These are phyloP conservation scores for Drosophila multiciliata DNA, from an alignment of 2,888 invertebrate genomes.

Conservation along the genomic window DNA sequence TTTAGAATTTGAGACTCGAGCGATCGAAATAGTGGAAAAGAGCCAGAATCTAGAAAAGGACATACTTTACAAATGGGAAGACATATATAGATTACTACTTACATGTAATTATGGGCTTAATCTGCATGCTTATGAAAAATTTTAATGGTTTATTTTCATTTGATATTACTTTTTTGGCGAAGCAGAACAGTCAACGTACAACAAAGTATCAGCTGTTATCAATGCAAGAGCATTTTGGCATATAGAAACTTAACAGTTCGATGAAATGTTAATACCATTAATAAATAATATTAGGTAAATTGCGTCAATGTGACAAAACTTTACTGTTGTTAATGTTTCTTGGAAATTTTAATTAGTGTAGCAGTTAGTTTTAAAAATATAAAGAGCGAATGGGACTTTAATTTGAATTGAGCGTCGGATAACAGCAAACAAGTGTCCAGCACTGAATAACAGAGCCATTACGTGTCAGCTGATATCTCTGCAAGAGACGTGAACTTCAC, in stretches of 20 bases:
- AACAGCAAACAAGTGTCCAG: not conserved
- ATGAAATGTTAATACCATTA: constrained; percentile 17
- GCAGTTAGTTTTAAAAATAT: not conserved
- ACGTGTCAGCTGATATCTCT: constrained; percentile 5
- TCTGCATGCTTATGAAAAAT: constrained; percentile 72
- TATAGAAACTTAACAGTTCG: constrained; percentile 8
- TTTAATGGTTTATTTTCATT: constrained; percentile 43
- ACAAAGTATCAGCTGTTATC: constrained; percentile 45
- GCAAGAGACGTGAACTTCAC: not conserved
- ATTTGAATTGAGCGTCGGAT: not conserved
- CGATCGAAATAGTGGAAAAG: constrained; percentile 93
- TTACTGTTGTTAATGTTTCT: not conserved
- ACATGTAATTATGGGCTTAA: constrained; percentile 84
- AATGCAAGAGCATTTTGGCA: constrained; percentile 5
- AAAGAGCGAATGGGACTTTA: not conserved
- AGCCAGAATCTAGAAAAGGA: constrained; percentile 90
- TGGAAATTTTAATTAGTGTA: not conserved
- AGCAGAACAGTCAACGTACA: constrained; percentile 34
- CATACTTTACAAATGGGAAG: not conserved
- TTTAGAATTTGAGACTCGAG: constrained; percentile 91
- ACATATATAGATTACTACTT: constrained; percentile 37
- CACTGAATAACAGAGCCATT: not conserved
- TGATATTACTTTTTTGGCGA: constrained; percentile 16
- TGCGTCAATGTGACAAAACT: not conserved
- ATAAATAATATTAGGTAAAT: not conserved